A percentile compares a stretch with the other conserved stretches of the same genome.
phyloP scores from a whole-genome alignment of 2,888 invertebrate genomes.

The Enoplolaimus lenunculus region DNA sequence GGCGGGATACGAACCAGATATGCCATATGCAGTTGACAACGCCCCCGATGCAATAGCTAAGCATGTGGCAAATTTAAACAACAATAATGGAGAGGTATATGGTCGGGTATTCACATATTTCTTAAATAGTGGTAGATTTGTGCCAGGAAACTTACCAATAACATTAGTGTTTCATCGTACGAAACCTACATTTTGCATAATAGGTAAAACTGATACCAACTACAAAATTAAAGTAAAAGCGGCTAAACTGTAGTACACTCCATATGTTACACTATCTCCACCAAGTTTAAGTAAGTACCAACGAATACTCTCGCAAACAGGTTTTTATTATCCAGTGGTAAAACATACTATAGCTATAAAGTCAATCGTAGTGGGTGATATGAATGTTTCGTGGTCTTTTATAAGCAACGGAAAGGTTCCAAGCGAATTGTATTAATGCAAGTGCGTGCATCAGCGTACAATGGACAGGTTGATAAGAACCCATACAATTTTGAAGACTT shows the following conservation, averaged over 20 bases:
- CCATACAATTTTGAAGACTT: neutral
- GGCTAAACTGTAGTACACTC: slow-evolving; percentile 11
- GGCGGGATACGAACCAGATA: no score
- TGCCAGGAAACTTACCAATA: neutral
- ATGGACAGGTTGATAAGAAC: neutral
- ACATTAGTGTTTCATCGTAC: neutral
- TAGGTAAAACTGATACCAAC: neutral
- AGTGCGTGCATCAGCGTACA: neutral
- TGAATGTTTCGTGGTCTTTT: slow-evolving; percentile 5
- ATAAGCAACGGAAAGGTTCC: neutral
- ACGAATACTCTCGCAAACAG: neutral
- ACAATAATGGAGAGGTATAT: neutral
- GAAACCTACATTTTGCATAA: neutral
- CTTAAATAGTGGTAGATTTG: neutral
- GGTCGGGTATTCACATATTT: neutral
- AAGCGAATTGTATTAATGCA: neutral
- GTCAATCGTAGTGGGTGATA: neutral
- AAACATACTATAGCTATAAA: neutral
- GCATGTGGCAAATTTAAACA: neutral
- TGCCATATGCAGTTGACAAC: no score
- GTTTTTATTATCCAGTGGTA: neutral
- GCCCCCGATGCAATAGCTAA: neutral
- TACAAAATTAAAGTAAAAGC: neutral
- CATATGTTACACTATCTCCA: neutral
- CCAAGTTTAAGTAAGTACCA: neutral